Evolutionary conservation across 2,797 vertebrate genomes (phyloP), one percentile per base, ranked within the genome.

Genomic region (Toxotes lorentzi): DNA sequence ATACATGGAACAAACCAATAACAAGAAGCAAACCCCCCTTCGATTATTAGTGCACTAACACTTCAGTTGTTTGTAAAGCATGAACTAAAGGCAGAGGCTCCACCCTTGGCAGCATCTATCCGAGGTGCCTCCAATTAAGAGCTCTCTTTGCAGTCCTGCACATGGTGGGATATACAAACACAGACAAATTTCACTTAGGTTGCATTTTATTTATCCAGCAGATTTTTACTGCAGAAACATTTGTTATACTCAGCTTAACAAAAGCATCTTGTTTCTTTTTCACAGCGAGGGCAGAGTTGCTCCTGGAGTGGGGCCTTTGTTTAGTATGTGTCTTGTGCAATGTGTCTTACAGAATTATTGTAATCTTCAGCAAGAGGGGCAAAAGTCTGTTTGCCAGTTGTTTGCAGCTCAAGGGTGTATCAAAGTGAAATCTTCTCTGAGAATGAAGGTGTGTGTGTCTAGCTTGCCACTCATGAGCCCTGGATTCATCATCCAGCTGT

Each of bases 131-230:
- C 85, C 78, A 91, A 91, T 92, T 90, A 91, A 83, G 71, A 78
- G 70, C 70, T 61, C 63, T 57, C 71, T 84, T 66, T 84, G 86
- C 84, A 87, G 32, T 60, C 76, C 64, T 86, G 82, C 78, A 79
- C 65, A 76, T 65, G 68, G 83, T 77, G 32, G 66, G 84, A 81
- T 80, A 73, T 66, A 88, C 82, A 85, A 89, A 91, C 83, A 80
- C 81, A 61, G 83, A 83, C 74, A 83, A 73, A 91, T 90, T 92
- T 83, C 56, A 81, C 86, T 86, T 76, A 62, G 62, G 72, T 86
- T 88, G 83, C 88, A 86, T 86, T 92, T 90, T 91, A 90, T 93
- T 88, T 78, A 88, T 90, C 80, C 86, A 85, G 92, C 86, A 85
- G 47, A 88, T 86, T 92, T 91, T 72, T 21, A 76, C 80, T 59